phyloP scores from a whole-genome alignment of 2,888 invertebrate genomes.

The Notodonta ziczac region DNA sequence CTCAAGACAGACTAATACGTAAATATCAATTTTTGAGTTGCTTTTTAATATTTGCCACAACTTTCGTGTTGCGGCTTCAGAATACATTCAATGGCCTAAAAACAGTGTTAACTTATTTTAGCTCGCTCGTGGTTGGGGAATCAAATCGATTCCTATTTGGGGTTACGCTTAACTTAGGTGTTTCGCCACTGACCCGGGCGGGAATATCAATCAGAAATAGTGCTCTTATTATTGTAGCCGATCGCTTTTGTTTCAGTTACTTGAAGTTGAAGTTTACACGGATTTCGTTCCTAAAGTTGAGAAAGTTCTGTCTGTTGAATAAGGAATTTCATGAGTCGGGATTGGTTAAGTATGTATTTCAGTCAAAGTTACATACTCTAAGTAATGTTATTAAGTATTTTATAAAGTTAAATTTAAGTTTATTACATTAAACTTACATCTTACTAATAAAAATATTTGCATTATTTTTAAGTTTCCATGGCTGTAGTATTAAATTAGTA shows the following conservation, averaged over 20 bases:
- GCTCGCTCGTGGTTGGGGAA: constrained; percentile 25
- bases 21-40: too few species aligned
- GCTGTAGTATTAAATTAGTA: too few species aligned
- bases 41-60: too few species aligned
- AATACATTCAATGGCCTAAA: too few species aligned
- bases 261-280: constrained; percentile 5
- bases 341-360: neutral
- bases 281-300: constrained; percentile 3
- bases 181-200: constrained; percentile 35
- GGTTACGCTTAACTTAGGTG: constrained; percentile 37
- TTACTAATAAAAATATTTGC: too few species aligned
- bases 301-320: neutral
- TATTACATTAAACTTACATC: too few species aligned
- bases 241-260: constrained; percentile 13
- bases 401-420: too few species aligned
- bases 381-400: too few species aligned
- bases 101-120: too few species aligned
- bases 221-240: constrained; percentile 24
- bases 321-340: neutral
- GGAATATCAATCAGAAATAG: constrained; percentile 42
- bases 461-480: too few species aligned
- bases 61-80: too few species aligned
- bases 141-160: constrained; percentile 36
- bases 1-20: too few species aligned
- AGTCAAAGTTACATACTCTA: neutral